A percentile compares a stretch with the other conserved stretches of the same genome.
phyloP scores from a whole-genome alignment of 1,140 invertebrate genomes.

The Drosophila ironensis region DNA sequence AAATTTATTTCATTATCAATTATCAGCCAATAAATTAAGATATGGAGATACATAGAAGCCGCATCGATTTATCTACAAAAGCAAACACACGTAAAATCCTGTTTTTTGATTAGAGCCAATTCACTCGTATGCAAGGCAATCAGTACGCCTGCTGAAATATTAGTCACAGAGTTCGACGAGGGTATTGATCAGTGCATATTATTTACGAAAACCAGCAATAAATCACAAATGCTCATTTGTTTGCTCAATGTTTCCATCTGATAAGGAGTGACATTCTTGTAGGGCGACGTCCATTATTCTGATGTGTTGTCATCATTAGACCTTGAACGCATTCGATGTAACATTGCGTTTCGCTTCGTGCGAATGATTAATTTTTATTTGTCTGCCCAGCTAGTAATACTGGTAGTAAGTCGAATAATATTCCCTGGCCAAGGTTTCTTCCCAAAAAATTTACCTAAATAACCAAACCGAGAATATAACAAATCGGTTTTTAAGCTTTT shows the following conservation, averaged over 20 bases:
- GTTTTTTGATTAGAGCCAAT: no score
- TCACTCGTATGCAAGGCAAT: no score
- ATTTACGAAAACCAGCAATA: conserved; percentile 13
- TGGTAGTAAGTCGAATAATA: conserved; percentile 5
- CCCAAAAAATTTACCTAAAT: conserved; percentile 3
- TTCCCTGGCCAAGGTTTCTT: background rate
- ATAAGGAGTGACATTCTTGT: conserved; percentile 15
- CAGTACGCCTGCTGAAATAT: no score
- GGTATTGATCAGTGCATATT: conserved; percentile 10
- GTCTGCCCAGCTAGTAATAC: no score
- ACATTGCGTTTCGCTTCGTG: conserved; percentile 5
- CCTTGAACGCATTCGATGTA: conserved; percentile 30
- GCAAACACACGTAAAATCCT: background rate
- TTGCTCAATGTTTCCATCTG: conserved; percentile 9
- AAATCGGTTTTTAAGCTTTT: conserved; percentile 42
- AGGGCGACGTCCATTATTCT: conserved; percentile 1
- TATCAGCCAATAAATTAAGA: conserved; percentile 39
- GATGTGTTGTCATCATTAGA: background rate
- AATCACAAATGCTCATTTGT: conserved; percentile 7
- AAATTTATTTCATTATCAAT: conserved; percentile 51
- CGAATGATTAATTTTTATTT: conserved; percentile 5
- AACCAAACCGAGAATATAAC: background rate
- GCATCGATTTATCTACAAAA: conserved; percentile 4
- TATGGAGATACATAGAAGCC: conserved; percentile 10
- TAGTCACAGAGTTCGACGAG: no score